Evolutionary conservation across 1,140 invertebrate genomes (phyloP).

Genomic region (Drosophila trapezifrons): DNA sequence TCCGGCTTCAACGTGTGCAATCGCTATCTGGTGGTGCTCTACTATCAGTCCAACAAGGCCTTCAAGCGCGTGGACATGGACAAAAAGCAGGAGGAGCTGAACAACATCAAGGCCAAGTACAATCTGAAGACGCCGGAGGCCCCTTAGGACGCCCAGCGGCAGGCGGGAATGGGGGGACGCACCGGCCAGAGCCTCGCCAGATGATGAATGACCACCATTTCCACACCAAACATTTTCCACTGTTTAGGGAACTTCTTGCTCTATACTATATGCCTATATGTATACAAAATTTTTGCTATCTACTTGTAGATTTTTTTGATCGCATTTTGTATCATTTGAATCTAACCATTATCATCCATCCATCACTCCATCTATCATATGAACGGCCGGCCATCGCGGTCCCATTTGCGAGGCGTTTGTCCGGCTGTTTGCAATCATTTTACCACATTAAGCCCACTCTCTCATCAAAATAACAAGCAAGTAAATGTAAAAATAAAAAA

Average conservation of each 20-base stretch:
- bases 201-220: constrained; percentile 30
- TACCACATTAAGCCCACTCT: constrained; percentile 51
- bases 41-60: constrained; percentile 97
- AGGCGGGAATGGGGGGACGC: constrained; percentile 9
- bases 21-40: constrained; percentile 98
- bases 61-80: constrained; percentile 98
- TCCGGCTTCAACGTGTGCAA: constrained; percentile 99
- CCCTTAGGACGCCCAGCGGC: constrained; percentile 46
- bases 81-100: constrained; percentile 98
- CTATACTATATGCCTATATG: constrained; percentile 21
- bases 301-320: constrained; percentile 68
- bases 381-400: constrained; percentile 6
- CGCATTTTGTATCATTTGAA: constrained; percentile 64
- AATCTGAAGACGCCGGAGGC: constrained; percentile 85
- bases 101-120: constrained; percentile 98
- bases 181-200: not conserved
- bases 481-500: constrained; percentile 76
- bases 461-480: constrained; percentile 82
- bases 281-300: constrained; percentile 62
- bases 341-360: constrained; percentile 63
- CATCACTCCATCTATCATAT: constrained; percentile 58
- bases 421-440: constrained; percentile 53
- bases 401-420: constrained; percentile 9
- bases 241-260: constrained; percentile 44
- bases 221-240: constrained; percentile 37